Evolutionary conservation across 2,797 vertebrate genomes (phyloP).

Genomic region (Hydrolagus colliei): DNA sequence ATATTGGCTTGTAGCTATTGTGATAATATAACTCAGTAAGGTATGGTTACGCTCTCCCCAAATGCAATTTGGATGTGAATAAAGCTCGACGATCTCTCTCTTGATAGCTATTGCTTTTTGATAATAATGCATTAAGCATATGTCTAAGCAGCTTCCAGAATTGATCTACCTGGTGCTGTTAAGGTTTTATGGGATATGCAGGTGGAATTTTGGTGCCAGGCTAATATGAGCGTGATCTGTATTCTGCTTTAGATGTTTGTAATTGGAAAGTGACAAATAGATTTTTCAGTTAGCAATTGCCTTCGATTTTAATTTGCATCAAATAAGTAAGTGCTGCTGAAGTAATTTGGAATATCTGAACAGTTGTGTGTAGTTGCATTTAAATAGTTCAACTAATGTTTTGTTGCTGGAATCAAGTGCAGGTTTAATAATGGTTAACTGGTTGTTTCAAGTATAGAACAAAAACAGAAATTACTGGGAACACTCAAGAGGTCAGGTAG

Average conservation of each 20-base stretch:
- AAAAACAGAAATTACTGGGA: no score
- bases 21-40: slow-evolving; percentile 36
- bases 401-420: slow-evolving; percentile 2
- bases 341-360: slow-evolving; percentile 12
- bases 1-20: background rate
- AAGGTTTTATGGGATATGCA: slow-evolving; percentile 81
- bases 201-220: slow-evolving; percentile 76
- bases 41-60: slow-evolving; percentile 73
- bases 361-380: background rate
- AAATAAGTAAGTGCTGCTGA: slow-evolving; percentile 14
- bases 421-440: slow-evolving; percentile 25
- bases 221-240: background rate
- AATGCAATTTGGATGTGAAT: slow-evolving; percentile 80
- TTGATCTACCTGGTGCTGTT: slow-evolving; percentile 79
- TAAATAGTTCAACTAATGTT: slow-evolving; percentile 6
- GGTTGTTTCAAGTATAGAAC: slow-evolving; percentile 2
- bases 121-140: slow-evolving; percentile 89
- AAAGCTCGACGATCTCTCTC: slow-evolving; percentile 75
- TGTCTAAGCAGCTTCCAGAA: slow-evolving; percentile 79
- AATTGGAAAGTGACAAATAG: background rate
- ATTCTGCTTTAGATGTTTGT: slow-evolving; percentile 15
- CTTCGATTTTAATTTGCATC: slow-evolving; percentile 24
- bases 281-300: slow-evolving; percentile 19
- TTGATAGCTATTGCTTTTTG: slow-evolving; percentile 83
- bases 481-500: no score